Percentiles rank a stretch among this genome's conserved stretches.
Evolutionary conservation across 1,140 invertebrate species (phyloP).

Genomic region (Leguminivora glycinivorella): DNA sequence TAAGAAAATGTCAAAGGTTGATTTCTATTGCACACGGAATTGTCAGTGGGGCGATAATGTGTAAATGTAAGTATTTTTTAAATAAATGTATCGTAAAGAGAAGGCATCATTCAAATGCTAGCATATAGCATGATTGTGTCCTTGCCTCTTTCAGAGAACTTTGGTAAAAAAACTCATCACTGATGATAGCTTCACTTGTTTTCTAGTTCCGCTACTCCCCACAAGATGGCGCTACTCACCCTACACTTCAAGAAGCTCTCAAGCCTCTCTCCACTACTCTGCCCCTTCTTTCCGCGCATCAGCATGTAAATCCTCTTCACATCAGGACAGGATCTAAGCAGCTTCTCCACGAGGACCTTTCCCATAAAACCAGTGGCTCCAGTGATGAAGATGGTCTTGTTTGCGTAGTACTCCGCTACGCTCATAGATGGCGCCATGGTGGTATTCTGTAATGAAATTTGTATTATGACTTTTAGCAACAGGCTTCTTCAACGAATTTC

Average conservation of each 20-base stretch:
- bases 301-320: slow-evolving; percentile 89
- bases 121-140: too few relatives aligned
- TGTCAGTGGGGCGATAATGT: too few relatives aligned
- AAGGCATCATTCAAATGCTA: too few relatives aligned
- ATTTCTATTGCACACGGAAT: too few relatives aligned
- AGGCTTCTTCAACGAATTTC: too few relatives aligned
- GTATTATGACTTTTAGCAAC: neutral
- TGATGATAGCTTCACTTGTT: too few relatives aligned
- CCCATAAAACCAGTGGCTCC: slow-evolving; percentile 90
- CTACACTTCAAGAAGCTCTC: slow-evolving; percentile 82
- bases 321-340: slow-evolving; percentile 86
- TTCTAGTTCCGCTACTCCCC: slow-evolving; percentile 31
- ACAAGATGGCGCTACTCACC: slow-evolving; percentile 52
- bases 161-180: too few relatives aligned
- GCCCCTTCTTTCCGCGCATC: slow-evolving; percentile 88
- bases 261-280: slow-evolving; percentile 83
- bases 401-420: slow-evolving; percentile 63
- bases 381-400: slow-evolving; percentile 65
- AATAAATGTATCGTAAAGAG: too few relatives aligned
- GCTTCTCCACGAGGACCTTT: slow-evolving; percentile 92
- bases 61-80: too few relatives aligned
- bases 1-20: too few relatives aligned
- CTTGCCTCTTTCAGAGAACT: too few relatives aligned
- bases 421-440: slow-evolving; percentile 60
- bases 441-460: slow-evolving; percentile 22